Evolutionary conservation across 2,888 invertebrate species (phyloP).

Genomic region (Dinocampus coccinellae): DNA sequence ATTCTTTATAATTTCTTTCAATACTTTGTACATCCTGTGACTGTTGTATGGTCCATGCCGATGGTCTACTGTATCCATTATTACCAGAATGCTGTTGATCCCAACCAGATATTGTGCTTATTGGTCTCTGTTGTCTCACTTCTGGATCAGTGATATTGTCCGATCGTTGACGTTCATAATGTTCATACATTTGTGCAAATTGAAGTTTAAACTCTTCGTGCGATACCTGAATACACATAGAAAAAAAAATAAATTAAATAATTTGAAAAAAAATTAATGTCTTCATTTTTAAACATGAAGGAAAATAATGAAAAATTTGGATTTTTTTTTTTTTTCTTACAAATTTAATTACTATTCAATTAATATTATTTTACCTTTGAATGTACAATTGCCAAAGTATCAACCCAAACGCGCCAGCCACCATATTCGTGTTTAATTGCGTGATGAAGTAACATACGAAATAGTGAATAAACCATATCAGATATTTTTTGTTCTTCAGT

Average conservation of each 20-base stretch:
- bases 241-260: slow-evolving; percentile 15
- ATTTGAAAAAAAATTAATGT: too few species aligned
- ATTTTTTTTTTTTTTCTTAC: not conserved
- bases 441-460: slow-evolving; percentile 97
- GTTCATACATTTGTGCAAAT: slow-evolving; percentile 97
- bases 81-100: slow-evolving; percentile 75
- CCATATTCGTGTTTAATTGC: slow-evolving; percentile 99
- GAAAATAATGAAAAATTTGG: not conserved
- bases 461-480: slow-evolving; percentile 97
- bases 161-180: slow-evolving; percentile 92
- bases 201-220: slow-evolving; percentile 98
- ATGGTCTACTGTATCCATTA: slow-evolving; percentile 63
- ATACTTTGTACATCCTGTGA: slow-evolving; percentile 60
- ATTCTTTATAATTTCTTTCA: slow-evolving; percentile 63
- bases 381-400: slow-evolving; percentile 98
- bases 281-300: too few species aligned
- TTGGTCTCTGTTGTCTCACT: slow-evolving; percentile 91
- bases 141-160: slow-evolving; percentile 96
- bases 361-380: slow-evolving; percentile 81
- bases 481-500: slow-evolving; percentile 96
- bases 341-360: not conserved
- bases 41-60: slow-evolving; percentile 62
- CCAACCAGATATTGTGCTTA: slow-evolving; percentile 97
- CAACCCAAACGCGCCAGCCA: slow-evolving; percentile 99
- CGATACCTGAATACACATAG: slow-evolving; percentile 78